Conservation (phyloP, 2,113 vertebrate genomes). For the Boleophthalmus pectinirostris region DNA sequence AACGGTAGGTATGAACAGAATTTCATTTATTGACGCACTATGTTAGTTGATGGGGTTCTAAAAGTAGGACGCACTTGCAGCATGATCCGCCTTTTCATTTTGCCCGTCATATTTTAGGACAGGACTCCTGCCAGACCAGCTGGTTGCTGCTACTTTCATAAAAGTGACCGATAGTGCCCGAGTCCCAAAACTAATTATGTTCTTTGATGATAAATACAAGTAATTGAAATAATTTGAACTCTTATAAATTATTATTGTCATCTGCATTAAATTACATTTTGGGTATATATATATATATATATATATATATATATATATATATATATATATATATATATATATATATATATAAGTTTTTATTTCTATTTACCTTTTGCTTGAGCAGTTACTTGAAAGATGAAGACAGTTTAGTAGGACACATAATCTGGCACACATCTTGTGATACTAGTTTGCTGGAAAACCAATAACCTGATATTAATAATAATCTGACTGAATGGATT, state of each 20-base stretch:
- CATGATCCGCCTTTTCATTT: slow-evolving; percentile 15
- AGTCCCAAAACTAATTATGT: not conserved
- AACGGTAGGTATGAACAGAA: slow-evolving; percentile 85
- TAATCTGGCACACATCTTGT: slow-evolving; percentile 30
- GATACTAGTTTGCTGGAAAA: slow-evolving; percentile 39
- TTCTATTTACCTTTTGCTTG: not conserved
- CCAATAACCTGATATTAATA: slow-evolving; percentile 56
- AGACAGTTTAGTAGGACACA: slow-evolving; percentile 15
- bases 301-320: too few relatives aligned
- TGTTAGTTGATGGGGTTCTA: slow-evolving; percentile 27
- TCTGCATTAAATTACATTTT: not conserved
- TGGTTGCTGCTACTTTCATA: not conserved
- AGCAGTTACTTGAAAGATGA: not conserved
- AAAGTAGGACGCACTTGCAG: slow-evolving; percentile 24
- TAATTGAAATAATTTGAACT: not conserved
- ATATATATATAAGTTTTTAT: too few relatives aligned
- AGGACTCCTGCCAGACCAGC: slow-evolving; percentile 6
- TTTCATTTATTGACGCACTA: slow-evolving; percentile 45
- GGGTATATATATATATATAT: too few relatives aligned
- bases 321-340: too few relatives aligned
- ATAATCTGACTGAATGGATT: slow-evolving; percentile 63
- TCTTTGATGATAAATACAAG: not conserved
- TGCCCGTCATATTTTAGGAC: slow-evolving; percentile 26
- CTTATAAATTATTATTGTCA: not conserved
- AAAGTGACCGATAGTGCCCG: not conserved